Evolutionary conservation across 2,797 vertebrate genomes (phyloP), one percentile per base, ranked within the genome.

Genomic region (Liparis tanakae): DNA sequence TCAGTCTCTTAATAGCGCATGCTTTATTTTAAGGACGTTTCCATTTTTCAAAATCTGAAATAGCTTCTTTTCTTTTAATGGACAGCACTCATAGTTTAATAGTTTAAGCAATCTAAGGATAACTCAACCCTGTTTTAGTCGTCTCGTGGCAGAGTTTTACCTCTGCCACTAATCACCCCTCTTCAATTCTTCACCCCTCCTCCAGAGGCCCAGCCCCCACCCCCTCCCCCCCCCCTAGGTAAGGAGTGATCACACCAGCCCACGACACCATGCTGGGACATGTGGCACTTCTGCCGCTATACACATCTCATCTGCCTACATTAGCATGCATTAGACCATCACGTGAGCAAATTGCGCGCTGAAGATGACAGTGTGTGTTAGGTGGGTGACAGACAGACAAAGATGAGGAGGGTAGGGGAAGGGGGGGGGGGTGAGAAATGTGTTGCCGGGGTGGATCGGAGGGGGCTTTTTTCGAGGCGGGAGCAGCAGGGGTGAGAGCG

Each of bases 221-320:
- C 25, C 25, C 25, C 25, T n/a, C 25, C 25, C 25, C 25, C 25
- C 25, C 25, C 25, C 25, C 82, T 85, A 88, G 89, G 91, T 91
- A 91, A 86, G 83, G 80, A 91, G 88, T 80, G 85, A 90, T 91
- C 85, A 79, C 90, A 88, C 83, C 83, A 90, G 80, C 76, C 81
- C 48, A 39, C 63, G 84, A 85, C 79, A 68, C 90, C 91, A 90
- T 72, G 90, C 93, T 90, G 93, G 78, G 92, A 87, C 86, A 88
- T 87, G 85, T 88, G 84, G 85, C 89, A 78, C 81, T 82, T 88
- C 79, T 76, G 71, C 85, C 12, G 56, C 78, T 79, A 89, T 79
- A 89, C 86, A 88, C 93, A 94, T 94, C 88, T 95, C 87, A 91
- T 94, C 92, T 93, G 86, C 91, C 85, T 94, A 88, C 81, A 94